Evolutionary conservation across 2,888 invertebrate species (phyloP).

Genomic region (Notocelia uddmanniana): DNA sequence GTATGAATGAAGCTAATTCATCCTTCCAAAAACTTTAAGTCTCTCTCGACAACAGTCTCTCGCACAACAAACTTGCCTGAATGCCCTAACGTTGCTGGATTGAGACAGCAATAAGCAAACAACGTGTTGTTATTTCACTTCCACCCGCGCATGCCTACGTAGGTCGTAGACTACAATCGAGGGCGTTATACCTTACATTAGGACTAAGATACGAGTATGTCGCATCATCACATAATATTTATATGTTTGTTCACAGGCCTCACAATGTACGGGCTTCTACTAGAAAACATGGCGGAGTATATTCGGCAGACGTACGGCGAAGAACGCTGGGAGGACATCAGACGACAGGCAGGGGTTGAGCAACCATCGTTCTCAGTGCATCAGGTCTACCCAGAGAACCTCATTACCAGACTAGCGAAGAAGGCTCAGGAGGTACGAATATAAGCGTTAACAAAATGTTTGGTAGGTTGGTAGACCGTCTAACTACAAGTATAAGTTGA

Average conservation of each 20-base stretch:
- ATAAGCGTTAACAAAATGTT: no score
- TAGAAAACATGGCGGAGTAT: constrained; percentile 97
- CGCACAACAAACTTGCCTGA: no score
- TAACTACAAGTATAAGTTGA: constrained; percentile 93
- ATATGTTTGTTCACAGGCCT: constrained; percentile 53
- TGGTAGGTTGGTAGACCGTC: constrained; percentile 92
- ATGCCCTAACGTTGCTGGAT: no score
- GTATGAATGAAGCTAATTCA: no score
- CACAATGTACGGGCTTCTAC: constrained; percentile 97
- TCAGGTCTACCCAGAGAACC: constrained; percentile 96
- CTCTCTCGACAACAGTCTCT: no score
- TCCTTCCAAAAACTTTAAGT: no score
- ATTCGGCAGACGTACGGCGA: constrained; percentile 97
- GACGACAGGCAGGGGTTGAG: constrained; percentile 94
- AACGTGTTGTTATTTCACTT: no score
- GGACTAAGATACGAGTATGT: neutral
- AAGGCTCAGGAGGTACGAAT: constrained; percentile 93
- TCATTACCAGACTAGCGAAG: constrained; percentile 93
- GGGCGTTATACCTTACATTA: neutral
- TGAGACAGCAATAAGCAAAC: no score
- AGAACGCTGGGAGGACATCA: constrained; percentile 96
- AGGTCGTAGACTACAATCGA: no score
- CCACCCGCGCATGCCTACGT: no score
- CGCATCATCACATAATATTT: neutral
- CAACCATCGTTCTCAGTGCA: constrained; percentile 95